Percentiles rank a stretch among this genome's conserved stretches.
Evolutionary conservation across 2,797 vertebrate genomes (phyloP).

Genomic region (Liparis tanakae): DNA sequence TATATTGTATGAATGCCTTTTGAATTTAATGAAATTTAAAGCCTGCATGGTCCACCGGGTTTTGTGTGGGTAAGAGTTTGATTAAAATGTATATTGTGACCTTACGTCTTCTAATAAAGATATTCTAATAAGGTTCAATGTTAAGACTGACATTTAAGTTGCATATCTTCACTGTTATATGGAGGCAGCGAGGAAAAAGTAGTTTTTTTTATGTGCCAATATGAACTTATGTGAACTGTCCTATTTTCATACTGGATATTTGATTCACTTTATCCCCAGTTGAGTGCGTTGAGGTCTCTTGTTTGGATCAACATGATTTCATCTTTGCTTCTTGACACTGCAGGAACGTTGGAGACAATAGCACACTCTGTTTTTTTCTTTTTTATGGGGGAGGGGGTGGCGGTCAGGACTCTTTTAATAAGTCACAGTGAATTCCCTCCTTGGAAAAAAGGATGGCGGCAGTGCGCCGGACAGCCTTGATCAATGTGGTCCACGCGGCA

Average conservation of each 20-base stretch:
- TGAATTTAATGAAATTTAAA: background rate
- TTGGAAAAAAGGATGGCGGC: slow-evolving; percentile 34
- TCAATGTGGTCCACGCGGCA: slow-evolving; percentile 63
- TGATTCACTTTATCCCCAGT: slow-evolving; percentile 53
- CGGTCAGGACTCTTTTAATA: slow-evolving; percentile 64
- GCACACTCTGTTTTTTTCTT: slow-evolving; percentile 20
- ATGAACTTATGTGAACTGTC: slow-evolving; percentile 34
- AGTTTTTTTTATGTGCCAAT: slow-evolving; percentile 10
- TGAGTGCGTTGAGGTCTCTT: slow-evolving; percentile 48
- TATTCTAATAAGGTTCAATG: slow-evolving; percentile 1
- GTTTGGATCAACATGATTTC: slow-evolving; percentile 48
- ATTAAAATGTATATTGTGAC: background rate
- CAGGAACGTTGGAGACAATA: slow-evolving; percentile 37
- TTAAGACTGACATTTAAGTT: slow-evolving; percentile 6
- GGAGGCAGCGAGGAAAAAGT: background rate
- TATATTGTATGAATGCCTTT: slow-evolving; percentile 9
- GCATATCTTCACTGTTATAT: background rate
- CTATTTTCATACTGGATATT: slow-evolving; percentile 45
- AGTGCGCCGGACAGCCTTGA: slow-evolving; percentile 63
- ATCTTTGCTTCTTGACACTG: slow-evolving; percentile 24
- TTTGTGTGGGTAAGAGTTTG: background rate
- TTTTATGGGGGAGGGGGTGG: background rate
- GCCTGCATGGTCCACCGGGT: background rate
- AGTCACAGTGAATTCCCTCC: slow-evolving; percentile 59
- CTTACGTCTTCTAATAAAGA: background rate